A percentile compares a stretch with the other conserved stretches of the same genome.
phyloP scores from a whole-genome alignment of 2,113 vertebrate species.

The Thymallus thymallus region DNA sequence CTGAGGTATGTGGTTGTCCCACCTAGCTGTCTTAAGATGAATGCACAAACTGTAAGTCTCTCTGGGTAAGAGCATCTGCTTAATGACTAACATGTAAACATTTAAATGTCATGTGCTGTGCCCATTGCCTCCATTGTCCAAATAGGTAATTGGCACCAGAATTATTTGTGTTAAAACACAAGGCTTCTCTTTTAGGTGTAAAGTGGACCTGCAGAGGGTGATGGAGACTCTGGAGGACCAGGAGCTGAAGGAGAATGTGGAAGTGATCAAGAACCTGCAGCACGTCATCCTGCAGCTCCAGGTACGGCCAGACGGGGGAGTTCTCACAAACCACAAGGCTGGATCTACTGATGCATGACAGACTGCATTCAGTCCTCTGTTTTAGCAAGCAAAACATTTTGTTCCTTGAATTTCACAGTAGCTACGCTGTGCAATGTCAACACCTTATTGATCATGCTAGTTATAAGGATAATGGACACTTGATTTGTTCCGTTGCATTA shows the following conservation, averaged over 20 bases:
- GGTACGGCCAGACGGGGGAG: slow-evolving; percentile 64
- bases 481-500: too few relatives aligned
- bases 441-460: background rate
- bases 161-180: background rate
- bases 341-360: background rate
- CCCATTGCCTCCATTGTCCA: background rate
- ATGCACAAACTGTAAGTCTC: too few relatives aligned
- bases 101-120: slow-evolving; percentile 58
- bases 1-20: too few relatives aligned
- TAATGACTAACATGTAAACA: slow-evolving; percentile 76
- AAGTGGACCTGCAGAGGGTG: slow-evolving; percentile 84
- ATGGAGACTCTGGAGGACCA: slow-evolving; percentile 82
- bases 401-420: background rate
- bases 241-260: slow-evolving; percentile 85
- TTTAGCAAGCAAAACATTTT: background rate
- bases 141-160: background rate
- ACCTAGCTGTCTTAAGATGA: too few relatives aligned
- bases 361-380: background rate
- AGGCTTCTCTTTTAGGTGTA: slow-evolving; percentile 71
- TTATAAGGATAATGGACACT: background rate
- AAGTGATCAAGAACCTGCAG: slow-evolving; percentile 82
- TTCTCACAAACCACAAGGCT: background rate
- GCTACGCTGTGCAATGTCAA: too few relatives aligned
- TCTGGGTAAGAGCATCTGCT: too few relatives aligned
- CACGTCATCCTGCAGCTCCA: slow-evolving; percentile 81